phyloP scores from a whole-genome alignment of 2,888 invertebrate species.

The Prenolepis imparis region DNA sequence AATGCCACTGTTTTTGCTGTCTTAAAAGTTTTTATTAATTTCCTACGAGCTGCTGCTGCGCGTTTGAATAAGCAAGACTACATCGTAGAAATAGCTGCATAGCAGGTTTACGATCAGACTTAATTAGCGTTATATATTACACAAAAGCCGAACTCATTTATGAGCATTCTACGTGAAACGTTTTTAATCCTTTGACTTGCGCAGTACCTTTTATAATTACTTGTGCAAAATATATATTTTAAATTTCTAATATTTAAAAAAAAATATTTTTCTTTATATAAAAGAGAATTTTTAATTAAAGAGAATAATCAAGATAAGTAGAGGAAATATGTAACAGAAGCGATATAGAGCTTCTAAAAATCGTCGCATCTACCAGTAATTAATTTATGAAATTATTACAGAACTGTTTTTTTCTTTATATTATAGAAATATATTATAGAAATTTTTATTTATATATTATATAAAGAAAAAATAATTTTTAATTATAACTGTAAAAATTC shows the following conservation, averaged over 20 bases:
- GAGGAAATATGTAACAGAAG: background rate
- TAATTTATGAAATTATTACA: background rate
- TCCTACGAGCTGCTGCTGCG: background rate
- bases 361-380: background rate
- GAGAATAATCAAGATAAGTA: background rate
- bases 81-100: background rate
- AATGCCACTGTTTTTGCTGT: constrained; percentile 3
- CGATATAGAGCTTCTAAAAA: background rate
- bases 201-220: background rate
- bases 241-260: too few relatives aligned
- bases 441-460: too few relatives aligned
- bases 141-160: constrained; percentile 1
- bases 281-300: too few relatives aligned
- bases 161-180: constrained; percentile 1
- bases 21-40: constrained; percentile 31
- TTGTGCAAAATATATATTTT: too few relatives aligned
- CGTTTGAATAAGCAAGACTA: constrained; percentile 15
- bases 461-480: too few relatives aligned
- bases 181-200: background rate
- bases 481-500: too few relatives aligned
- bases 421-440: too few relatives aligned
- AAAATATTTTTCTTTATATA: too few relatives aligned
- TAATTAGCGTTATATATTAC: background rate
- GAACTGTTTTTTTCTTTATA: too few relatives aligned
- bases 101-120: background rate